phyloP scores from a whole-genome alignment of 2,113 vertebrate genomes.

The Gasterosteus nipponicus region DNA sequence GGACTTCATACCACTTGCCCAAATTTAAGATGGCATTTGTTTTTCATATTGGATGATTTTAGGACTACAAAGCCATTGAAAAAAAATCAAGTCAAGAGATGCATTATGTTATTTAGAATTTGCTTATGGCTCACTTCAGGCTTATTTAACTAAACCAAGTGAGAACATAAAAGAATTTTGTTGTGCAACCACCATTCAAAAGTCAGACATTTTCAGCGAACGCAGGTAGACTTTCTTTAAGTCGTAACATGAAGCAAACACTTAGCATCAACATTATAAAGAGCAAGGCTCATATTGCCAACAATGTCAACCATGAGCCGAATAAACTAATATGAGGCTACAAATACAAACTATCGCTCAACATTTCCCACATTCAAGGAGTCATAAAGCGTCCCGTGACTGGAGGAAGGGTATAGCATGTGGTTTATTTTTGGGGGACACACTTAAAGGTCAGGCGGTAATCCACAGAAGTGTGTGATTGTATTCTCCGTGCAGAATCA shows the following conservation, averaged over 20 bases:
- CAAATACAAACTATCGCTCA: conserved; percentile 57
- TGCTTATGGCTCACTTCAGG: conserved; percentile 59
- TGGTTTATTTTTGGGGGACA: conserved; percentile 70
- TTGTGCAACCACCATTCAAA: conserved; percentile 46
- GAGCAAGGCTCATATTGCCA: conserved; percentile 37
- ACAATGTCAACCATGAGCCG: conserved; percentile 43
- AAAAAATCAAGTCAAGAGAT: conserved; percentile 63
- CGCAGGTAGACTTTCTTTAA: conserved; percentile 34
- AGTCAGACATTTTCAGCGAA: conserved; percentile 42
- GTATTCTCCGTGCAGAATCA: conserved; percentile 70
- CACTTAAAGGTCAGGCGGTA: conserved; percentile 71
- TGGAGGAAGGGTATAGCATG: conserved; percentile 70
- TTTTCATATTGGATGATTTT: conserved; percentile 71
- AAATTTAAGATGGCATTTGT: conserved; percentile 74
- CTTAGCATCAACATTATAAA: conserved; percentile 43
- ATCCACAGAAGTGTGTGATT: conserved; percentile 62
- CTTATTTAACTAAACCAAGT: conserved; percentile 42
- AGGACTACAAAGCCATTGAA: conserved; percentile 51
- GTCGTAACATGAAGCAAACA: conserved; percentile 54
- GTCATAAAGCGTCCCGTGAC: conserved; percentile 69
- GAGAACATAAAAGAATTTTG: conserved; percentile 27
- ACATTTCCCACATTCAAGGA: conserved; percentile 63
- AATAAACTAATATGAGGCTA: conserved; percentile 53
- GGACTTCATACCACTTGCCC: conserved; percentile 60
- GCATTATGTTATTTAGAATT: conserved; percentile 47